These are phyloP conservation scores for Elachura formosa DNA, from an alignment of 2,113 vertebrate species.

Conservation along the genomic window DNA sequence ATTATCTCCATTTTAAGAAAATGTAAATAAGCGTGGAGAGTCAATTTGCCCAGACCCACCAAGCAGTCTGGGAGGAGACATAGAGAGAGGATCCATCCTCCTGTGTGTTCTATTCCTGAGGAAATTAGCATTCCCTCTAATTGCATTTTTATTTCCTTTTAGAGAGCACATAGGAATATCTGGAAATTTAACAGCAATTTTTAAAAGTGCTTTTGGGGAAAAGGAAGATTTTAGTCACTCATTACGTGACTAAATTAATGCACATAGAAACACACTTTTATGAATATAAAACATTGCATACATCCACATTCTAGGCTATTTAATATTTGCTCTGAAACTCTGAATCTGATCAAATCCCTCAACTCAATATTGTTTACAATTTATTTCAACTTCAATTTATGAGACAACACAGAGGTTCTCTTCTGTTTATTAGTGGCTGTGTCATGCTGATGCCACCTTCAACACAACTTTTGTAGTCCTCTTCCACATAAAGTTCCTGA, in stretches of 20 bases:
- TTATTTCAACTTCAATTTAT: constrained; percentile 10
- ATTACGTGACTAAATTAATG: constrained; percentile 36
- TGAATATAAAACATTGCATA: constrained; percentile 40
- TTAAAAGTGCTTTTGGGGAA: constrained; percentile 55
- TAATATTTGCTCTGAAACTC: constrained; percentile 48
- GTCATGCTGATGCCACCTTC: background rate
- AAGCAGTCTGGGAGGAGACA: background rate
- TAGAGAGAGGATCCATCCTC: background rate
- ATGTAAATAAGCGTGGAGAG: background rate
- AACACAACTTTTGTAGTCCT: background rate
- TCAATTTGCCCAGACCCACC: background rate
- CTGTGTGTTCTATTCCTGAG: background rate
- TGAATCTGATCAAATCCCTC: constrained; percentile 21
- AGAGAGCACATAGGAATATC: constrained; percentile 50
- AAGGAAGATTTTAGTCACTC: constrained; percentile 51
- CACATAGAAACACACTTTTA: constrained; percentile 19
- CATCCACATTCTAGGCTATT: background rate
- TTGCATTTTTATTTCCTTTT: constrained; percentile 40
- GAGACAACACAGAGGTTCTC: background rate
- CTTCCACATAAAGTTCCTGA: background rate
- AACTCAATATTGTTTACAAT: constrained; percentile 22
- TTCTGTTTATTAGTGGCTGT: background rate
- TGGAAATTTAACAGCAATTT: constrained; percentile 40
- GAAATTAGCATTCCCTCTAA: constrained; percentile 16
- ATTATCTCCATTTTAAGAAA: background rate